phyloP scores from a whole-genome alignment of 1,140 invertebrate species.

The Drosophila albomicans region DNA sequence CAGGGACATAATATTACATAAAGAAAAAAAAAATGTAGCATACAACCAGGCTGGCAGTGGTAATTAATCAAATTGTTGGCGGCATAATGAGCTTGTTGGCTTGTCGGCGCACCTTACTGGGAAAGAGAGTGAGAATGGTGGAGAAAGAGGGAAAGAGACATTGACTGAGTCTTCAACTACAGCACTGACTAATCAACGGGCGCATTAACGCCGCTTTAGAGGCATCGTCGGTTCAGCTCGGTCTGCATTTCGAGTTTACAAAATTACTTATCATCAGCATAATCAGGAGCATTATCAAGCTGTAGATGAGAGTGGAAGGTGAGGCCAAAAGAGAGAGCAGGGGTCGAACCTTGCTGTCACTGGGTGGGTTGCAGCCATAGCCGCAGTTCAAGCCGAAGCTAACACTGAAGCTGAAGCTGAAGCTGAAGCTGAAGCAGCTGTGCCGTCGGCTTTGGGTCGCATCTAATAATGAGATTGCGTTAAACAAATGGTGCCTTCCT shows the following conservation, averaged over 20 bases:
- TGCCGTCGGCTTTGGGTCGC: conserved; percentile 60
- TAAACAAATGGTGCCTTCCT: conserved; percentile 81
- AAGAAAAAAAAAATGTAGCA: conserved; percentile 45
- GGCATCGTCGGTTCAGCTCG: conserved; percentile 36
- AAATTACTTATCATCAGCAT: conserved; percentile 82
- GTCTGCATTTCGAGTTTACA: conserved; percentile 72
- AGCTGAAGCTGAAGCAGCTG: conserved; percentile 52
- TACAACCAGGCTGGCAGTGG: conserved; percentile 34
- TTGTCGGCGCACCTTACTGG: conserved; percentile 13
- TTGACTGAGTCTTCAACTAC: not conserved
- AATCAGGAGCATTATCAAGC: conserved; percentile 77
- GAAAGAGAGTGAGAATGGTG: not conserved
- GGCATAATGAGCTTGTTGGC: conserved; percentile 76
- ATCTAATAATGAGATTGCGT: conserved; percentile 82
- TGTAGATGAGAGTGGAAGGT: conserved; percentile 5
- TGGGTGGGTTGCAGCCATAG: conserved; percentile 10
- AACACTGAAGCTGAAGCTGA: too few relatives aligned
- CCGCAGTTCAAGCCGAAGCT: not conserved
- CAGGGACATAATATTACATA: conserved; percentile 2
- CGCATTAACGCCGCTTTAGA: conserved; percentile 75
- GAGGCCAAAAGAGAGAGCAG: not conserved
- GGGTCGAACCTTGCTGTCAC: conserved; percentile 45
- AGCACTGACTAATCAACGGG: conserved; percentile 65
- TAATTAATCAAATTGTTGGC: conserved; percentile 83
- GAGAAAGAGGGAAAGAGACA: not conserved